Evolutionary conservation across 2,888 invertebrate species (phyloP).

Genomic region (Ichneumoninae sp.): DNA sequence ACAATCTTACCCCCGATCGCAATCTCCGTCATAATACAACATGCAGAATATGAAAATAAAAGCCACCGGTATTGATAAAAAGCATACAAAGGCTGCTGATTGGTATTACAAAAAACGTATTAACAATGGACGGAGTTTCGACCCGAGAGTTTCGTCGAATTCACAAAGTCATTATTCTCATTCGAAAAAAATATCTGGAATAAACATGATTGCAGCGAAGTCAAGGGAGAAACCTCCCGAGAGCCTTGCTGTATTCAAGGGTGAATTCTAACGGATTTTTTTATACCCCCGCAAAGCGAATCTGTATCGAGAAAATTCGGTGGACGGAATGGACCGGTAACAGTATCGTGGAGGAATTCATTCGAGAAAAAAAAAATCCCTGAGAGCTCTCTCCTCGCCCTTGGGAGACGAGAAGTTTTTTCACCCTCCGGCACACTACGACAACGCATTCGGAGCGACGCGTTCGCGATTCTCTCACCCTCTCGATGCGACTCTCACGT

Average conservation of each 20-base stretch:
- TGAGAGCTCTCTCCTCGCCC: conserved; percentile 1
- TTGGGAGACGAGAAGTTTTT: conserved; percentile 8
- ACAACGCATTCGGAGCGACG: not conserved
- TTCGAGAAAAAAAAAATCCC: conserved; percentile 23
- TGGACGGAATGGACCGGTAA: conserved; percentile 2
- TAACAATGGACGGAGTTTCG: not conserved
- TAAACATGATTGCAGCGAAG: conserved; percentile 18
- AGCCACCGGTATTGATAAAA: not conserved
- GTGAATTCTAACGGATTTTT: conserved; percentile 42
- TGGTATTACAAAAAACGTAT: not conserved
- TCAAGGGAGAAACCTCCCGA: not conserved
- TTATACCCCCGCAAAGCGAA: conserved; percentile 14
- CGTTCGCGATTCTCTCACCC: conserved; percentile 18
- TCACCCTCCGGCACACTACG: conserved; percentile 12
- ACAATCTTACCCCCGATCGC: no score
- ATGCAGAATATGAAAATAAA: not conserved
- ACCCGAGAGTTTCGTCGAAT: not conserved
- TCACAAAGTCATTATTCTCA: conserved; percentile 9
- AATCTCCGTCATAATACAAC: no score
- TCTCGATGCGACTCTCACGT: conserved; percentile 4
- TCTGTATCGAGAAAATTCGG: conserved; percentile 44
- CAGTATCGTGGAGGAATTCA: conserved; percentile 40
- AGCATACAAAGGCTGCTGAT: not conserved
- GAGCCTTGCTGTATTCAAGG: conserved; percentile 11
- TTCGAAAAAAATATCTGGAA: conserved; percentile 15